Evolutionary conservation across 2,113 vertebrate genomes (phyloP), one percentile per base, ranked within the genome.

Genomic region (Chaenogobius annularis): DNA sequence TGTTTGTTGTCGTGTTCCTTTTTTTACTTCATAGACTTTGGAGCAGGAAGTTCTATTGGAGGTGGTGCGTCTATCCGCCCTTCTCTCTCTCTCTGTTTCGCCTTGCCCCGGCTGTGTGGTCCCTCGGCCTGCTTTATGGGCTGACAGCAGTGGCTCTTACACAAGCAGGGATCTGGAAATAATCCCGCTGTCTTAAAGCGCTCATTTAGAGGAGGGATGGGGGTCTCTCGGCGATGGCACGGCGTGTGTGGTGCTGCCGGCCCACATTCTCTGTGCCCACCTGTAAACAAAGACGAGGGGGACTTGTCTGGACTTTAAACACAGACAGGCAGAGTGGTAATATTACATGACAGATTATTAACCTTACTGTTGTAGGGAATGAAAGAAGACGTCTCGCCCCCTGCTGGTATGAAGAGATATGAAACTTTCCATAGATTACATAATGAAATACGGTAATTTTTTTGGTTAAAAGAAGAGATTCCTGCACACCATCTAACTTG

Each of bases 121-220:
- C 90, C 80, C 78, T 74, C 78, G 82, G 82, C 84, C 80, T 76
- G 74, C 87, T 92, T 92, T 92, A 92, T 88, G 82, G 88, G 83
- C 89, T 88, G 88, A 90, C 88, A 90, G 87, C 87, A 89, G 86
- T 79, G 78, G 86, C 83, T 89, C 84, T 90, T 89, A 88, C 90
- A 90, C 87, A 90, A 89, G 77, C 83, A 74, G 86, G 86, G 89
- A 91, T 92, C 89, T 92, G 89, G 90, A 90, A 92, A 86, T 90
- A 91, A 92, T 92, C 88, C 90, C 71, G 72, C 85, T 85, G 82
- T 90, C 80, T 91, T 90, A 90, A 90, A 90, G 88, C 88, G 87
- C 88, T 92, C 88, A 92, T 92, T 90, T 91, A 86, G 85, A 73
- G 72, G 68, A 69, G 81, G 84, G 83, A 88, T 82, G 86, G 75